Conservation (phyloP, 2,113 vertebrate species). For the Jacana jacana region DNA sequence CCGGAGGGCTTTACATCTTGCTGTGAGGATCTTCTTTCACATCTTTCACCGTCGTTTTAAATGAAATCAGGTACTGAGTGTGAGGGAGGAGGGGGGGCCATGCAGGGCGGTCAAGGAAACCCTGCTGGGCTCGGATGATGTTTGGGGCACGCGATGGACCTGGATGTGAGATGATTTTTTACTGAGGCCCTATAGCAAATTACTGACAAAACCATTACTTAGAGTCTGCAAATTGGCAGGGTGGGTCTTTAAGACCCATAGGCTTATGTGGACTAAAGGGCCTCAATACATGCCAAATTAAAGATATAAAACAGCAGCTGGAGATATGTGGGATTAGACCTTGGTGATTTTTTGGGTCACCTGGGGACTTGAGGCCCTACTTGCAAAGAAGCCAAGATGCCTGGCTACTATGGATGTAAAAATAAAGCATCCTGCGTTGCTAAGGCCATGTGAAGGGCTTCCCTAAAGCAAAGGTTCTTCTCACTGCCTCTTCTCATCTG, state of each 20-base stretch:
- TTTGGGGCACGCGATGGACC: neutral
- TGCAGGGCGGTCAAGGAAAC: neutral
- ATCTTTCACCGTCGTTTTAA: neutral
- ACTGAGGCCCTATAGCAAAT: neutral
- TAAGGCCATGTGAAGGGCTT: neutral
- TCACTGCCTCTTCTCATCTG: neutral
- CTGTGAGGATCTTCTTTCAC: slow-evolving; percentile 32
- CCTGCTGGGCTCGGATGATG: neutral
- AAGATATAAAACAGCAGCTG: neutral
- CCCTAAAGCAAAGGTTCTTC: neutral
- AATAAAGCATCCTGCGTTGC: neutral
- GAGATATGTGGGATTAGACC: neutral
- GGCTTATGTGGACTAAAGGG: neutral
- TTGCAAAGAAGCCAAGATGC: neutral
- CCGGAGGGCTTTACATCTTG: slow-evolving; percentile 20
- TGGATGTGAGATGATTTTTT: neutral
- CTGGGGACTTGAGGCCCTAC: neutral
- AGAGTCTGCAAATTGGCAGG: neutral
- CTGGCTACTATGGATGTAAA: neutral
- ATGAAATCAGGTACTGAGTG: neutral
- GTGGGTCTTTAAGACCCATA: neutral
- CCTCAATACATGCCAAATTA: neutral
- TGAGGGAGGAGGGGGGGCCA: neutral
- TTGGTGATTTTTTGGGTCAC: neutral
- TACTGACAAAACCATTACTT: neutral